Base-by-base conservation (phyloP, 2,113 vertebrate species). In the Megalops atlanticus region DNA sequence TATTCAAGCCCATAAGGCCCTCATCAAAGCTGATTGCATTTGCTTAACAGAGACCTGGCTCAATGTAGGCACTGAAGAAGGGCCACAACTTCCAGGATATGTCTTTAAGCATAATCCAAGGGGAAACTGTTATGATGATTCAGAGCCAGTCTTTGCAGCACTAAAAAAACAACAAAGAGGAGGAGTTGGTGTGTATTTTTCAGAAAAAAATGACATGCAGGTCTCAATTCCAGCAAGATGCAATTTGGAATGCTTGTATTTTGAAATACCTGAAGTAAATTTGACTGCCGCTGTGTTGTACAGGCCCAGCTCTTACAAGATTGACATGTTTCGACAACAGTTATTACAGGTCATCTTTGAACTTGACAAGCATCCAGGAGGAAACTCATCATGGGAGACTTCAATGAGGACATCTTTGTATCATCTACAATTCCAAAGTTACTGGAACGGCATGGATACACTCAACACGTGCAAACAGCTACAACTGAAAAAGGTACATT, bases 101-200 rank as follows among this genome's bases (percentile, higher is more conserved):
- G 27, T 10, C 0, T 80, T 83, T 24, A 54, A 77, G 15, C 73
- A 72, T 35, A 77, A 83, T 41, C 82, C 58, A 43, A 71, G 64
- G 33, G 18, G 3, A 8, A 77, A 77, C 0, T 84, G 74, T 35
- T 84, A 84, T 58, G 68, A 74, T 39, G 10, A n/a, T n/a, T 73
- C 10, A 74, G 12, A 36, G 6, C 36, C 31, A n/a, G 2, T 77
- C 24, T 74, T 36, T 43, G 16, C 18, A 12, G 7, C 24, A 35
- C 73, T 84, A 33, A 77, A 77, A 81, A 74, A 24, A 64, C 75
- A 84, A n/a, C 6, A 24, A 78, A 36, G 41, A 4, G 83, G 83
- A 31, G 80, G 79, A 12, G 83, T 84, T 64, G 82, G 78, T 33
- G 36, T 80, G 2, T 84, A 80, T 73, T 58, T 24, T 36, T 54